A percentile compares a stretch with the other conserved stretches of the same genome.
Conservation (phyloP, 2,888 invertebrate species). For the Abscondita cerata region DNA sequence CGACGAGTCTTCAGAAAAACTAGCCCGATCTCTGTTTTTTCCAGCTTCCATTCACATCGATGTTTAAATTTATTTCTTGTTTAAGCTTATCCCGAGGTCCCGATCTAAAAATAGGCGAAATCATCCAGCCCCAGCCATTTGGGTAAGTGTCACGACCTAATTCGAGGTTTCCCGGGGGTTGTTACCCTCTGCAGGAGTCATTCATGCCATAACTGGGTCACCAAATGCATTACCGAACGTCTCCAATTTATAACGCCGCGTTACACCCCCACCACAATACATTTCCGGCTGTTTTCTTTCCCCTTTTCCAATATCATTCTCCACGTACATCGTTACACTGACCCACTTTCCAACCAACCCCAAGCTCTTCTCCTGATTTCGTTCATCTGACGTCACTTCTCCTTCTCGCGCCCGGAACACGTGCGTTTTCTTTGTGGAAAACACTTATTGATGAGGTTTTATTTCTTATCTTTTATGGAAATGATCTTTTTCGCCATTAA, state of each 20-base stretch:
- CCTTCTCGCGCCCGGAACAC: slow-evolving; percentile 52
- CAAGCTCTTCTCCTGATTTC: slow-evolving; percentile 22
- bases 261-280: slow-evolving; percentile 37
- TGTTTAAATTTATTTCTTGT: slow-evolving; percentile 21
- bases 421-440: slow-evolving; percentile 46
- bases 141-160: slow-evolving; percentile 50
- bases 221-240: slow-evolving; percentile 49
- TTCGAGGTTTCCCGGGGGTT: slow-evolving; percentile 55
- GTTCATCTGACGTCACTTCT: slow-evolving; percentile 47
- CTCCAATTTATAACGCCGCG: slow-evolving; percentile 35
- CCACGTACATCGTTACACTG: slow-evolving; percentile 27
- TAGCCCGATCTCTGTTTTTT: slow-evolving; percentile 8
- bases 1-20: too few species aligned
- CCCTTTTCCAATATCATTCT: slow-evolving; percentile 37
- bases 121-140: slow-evolving; percentile 38
- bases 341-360: slow-evolving; percentile 38
- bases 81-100: slow-evolving; percentile 28
- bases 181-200: slow-evolving; percentile 55
- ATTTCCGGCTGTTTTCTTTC: slow-evolving; percentile 41
- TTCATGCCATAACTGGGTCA: slow-evolving; percentile 55
- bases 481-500: too few species aligned
- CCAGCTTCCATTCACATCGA: slow-evolving; percentile 22
- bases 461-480: slow-evolving; percentile 13
- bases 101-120: slow-evolving; percentile 39
- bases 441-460: slow-evolving; percentile 47